Evolutionary conservation across 2,797 vertebrate genomes (phyloP).

Genomic region (Thaleichthys pacificus): DNA sequence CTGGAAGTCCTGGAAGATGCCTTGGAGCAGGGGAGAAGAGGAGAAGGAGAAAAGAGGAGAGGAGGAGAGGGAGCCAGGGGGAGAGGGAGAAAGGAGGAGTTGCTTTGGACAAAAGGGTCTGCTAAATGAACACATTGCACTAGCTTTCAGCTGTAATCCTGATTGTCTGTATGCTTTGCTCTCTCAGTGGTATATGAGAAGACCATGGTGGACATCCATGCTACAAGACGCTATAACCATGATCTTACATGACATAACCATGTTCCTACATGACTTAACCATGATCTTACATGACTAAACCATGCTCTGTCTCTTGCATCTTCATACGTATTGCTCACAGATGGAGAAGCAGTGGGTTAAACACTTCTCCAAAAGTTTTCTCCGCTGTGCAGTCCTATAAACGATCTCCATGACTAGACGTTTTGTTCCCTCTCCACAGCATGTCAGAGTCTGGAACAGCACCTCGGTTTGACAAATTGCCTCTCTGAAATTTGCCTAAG

Average conservation of each 20-base stretch:
- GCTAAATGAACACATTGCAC: no score
- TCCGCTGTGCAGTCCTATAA: constrained; percentile 33
- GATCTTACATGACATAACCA: no score
- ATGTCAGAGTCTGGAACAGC: constrained; percentile 46
- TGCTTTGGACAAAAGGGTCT: no score
- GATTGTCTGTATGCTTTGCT: no score
- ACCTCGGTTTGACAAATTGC: constrained; percentile 45
- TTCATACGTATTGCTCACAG: background rate
- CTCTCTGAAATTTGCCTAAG: constrained; percentile 42
- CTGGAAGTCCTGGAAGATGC: constrained; percentile 33
- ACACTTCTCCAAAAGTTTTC: constrained; percentile 11
- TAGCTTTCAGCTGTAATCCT: no score
- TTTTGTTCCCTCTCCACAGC: constrained; percentile 41
- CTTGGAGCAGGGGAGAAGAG: constrained; percentile 37
- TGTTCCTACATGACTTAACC: no score
- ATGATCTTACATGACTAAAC: no score
- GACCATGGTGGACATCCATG: no score
- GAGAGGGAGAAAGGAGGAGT: no score
- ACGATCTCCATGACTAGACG: constrained; percentile 42
- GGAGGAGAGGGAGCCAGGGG: constrained; percentile 8
- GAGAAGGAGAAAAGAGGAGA: constrained; percentile 27
- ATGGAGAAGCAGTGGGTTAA: constrained; percentile 5
- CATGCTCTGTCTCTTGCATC: background rate
- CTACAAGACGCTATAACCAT: no score
- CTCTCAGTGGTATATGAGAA: no score